Conservation (phyloP, 2,113 vertebrate genomes). For the Xenopus laevis region DNA sequence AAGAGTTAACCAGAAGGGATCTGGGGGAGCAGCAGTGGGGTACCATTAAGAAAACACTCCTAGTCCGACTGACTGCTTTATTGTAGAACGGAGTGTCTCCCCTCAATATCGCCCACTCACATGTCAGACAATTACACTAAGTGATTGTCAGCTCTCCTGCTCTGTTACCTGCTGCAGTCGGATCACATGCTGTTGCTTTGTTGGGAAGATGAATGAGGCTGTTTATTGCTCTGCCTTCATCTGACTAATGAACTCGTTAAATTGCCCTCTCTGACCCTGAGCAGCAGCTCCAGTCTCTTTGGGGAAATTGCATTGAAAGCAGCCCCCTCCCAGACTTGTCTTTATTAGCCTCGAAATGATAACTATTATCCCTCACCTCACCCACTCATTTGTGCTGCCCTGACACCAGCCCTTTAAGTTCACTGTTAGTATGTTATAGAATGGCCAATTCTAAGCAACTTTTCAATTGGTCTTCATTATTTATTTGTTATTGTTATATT, state of each 20-base stretch:
- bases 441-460: too few relatives aligned
- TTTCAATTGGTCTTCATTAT: too few relatives aligned
- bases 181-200: constrained; percentile 31
- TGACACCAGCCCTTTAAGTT: neutral
- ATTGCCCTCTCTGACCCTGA: constrained; percentile 47
- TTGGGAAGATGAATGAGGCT: constrained; percentile 19
- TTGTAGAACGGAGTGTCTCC: too few relatives aligned
- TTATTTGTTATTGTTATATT: too few relatives aligned
- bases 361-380: neutral
- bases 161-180: too few relatives aligned
- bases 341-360: constrained; percentile 19
- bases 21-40: too few relatives aligned
- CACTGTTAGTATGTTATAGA: too few relatives aligned
- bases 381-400: neutral
- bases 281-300: constrained; percentile 52
- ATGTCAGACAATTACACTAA: constrained; percentile 8
- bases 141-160: constrained; percentile 22
- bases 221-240: constrained; percentile 26
- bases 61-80: too few relatives aligned
- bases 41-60: too few relatives aligned
- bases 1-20: neutral
- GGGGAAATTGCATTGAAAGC: constrained; percentile 71
- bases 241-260: constrained; percentile 55
- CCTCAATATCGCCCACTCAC: too few relatives aligned
- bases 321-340: neutral